These are phyloP conservation scores for Lepidocolaptes lacrymiger DNA, from an alignment of 2,797 vertebrate genomes.

Conservation along the genomic window DNA sequence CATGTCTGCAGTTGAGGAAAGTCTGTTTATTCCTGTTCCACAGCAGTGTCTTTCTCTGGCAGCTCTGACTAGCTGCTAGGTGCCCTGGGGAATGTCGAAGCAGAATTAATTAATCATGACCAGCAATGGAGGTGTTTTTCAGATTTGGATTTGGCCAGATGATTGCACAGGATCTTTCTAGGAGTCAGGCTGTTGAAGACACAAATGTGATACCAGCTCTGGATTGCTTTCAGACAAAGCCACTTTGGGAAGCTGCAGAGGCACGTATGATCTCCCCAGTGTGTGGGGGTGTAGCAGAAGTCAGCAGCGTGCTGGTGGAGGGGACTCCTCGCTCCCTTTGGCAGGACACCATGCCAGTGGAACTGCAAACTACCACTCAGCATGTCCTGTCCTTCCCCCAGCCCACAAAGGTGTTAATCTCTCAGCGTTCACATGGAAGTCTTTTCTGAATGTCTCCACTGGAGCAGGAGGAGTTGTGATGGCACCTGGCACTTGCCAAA, in stretches of 20 bases:
- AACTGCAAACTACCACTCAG: neutral
- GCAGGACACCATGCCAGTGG: neutral
- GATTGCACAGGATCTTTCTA: neutral
- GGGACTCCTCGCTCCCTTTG: neutral
- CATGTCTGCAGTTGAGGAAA: conserved; percentile 1
- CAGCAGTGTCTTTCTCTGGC: conserved; percentile 1
- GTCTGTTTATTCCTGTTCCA: conserved; percentile 28
- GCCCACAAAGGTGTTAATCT: neutral
- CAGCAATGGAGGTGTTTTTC: conserved; percentile 49
- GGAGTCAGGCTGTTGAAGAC: neutral
- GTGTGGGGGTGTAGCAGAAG: neutral
- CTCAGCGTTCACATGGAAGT: neutral
- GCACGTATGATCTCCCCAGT: neutral
- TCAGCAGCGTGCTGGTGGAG: neutral
- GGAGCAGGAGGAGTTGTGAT: conserved; percentile 19
- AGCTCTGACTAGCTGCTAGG: conserved; percentile 16
- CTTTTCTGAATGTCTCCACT: neutral
- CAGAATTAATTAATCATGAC: conserved; percentile 65
- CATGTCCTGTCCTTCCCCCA: neutral
- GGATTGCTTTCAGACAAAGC: neutral
- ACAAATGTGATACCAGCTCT: neutral
- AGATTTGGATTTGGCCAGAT: conserved; percentile 33
- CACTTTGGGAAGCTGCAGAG: neutral
- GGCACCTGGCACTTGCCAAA: neutral
- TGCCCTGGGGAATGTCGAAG: conserved; percentile 40